A percentile compares a stretch with the other conserved stretches of the same genome.
These are phyloP conservation scores for Synodontis membranacea DNA, from an alignment of 2,113 vertebrate genomes.

Conservation along the genomic window DNA sequence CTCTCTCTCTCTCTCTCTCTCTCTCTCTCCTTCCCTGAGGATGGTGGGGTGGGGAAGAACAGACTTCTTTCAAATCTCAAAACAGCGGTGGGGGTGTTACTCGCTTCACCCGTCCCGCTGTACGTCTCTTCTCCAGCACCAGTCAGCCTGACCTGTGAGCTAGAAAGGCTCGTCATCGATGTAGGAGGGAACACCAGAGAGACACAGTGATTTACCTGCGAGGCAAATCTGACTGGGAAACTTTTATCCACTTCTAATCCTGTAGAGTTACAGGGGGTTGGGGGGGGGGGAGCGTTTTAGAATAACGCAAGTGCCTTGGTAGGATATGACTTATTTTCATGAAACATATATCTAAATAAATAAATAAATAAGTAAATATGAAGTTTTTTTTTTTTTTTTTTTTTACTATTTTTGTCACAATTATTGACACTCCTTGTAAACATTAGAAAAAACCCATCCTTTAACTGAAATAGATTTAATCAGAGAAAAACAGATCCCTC, in stretches of 20 bases:
- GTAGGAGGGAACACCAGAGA: slow-evolving; percentile 14
- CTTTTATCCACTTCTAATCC: neutral
- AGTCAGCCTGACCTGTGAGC: slow-evolving; percentile 66
- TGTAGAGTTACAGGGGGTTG: neutral
- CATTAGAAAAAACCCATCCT: too few relatives aligned
- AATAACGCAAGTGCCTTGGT: neutral
- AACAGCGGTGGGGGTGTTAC: slow-evolving; percentile 64
- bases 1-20: slow-evolving; percentile 69
- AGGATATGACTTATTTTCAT: neutral
- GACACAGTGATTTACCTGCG: neutral
- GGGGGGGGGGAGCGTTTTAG: neutral
- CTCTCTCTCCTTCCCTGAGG: slow-evolving; percentile 71
- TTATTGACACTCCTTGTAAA: too few relatives aligned
- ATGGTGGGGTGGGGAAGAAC: slow-evolving; percentile 62
- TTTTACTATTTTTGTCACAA: too few relatives aligned
- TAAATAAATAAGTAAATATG: too few relatives aligned
- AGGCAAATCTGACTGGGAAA: slow-evolving; percentile 16
- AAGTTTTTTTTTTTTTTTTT: too few relatives aligned
- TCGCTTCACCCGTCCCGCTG: slow-evolving; percentile 17
- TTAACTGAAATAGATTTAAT: too few relatives aligned
- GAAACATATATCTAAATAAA: too few relatives aligned
- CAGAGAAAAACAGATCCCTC: too few relatives aligned
- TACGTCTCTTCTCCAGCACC: slow-evolving; percentile 19
- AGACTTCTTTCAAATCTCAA: slow-evolving; percentile 77
- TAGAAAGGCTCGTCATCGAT: slow-evolving; percentile 64